Percentiles rank a stretch among this genome's conserved stretches.
Evolutionary conservation across 2,888 invertebrate species (phyloP).

Genomic region (Troilus luridus): DNA sequence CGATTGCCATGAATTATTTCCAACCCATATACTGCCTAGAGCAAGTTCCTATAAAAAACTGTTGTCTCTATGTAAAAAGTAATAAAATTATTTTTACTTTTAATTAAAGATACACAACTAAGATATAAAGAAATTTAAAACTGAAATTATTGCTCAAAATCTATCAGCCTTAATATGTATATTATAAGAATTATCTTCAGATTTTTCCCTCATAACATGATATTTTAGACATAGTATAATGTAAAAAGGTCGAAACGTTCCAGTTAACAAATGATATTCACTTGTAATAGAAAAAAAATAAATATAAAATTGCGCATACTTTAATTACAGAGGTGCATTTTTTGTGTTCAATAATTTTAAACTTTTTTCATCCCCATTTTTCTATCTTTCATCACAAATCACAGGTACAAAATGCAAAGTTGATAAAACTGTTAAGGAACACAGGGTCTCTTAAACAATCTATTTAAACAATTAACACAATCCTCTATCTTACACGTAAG

Average conservation of each 20-base stretch:
- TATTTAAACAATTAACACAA: background rate
- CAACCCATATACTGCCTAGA: background rate
- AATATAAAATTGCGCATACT: background rate
- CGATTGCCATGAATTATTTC: background rate
- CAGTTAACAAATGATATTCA: background rate
- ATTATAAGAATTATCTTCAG: background rate
- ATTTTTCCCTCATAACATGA: background rate
- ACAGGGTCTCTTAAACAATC: background rate
- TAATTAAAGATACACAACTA: background rate
- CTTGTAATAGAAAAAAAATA: background rate
- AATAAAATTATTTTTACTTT: background rate
- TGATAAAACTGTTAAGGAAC: conserved; percentile 24
- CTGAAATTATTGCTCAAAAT: conserved; percentile 11
- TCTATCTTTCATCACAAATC: conserved; percentile 29
- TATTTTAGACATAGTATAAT: background rate
- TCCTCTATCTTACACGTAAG: background rate
- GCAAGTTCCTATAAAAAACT: conserved; percentile 28
- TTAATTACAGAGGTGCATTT: background rate
- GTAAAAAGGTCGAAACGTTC: background rate
- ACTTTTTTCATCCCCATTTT: background rate
- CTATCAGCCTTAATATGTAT: background rate
- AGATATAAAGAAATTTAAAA: conserved; percentile 32
- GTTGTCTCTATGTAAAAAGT: background rate
- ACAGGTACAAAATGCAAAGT: conserved; percentile 48
- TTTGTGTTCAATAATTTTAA: background rate